A percentile compares a stretch with the other conserved stretches of the same genome.
Conservation (phyloP, 2,797 vertebrate species). For the Kryptopterus vitreolus region DNA sequence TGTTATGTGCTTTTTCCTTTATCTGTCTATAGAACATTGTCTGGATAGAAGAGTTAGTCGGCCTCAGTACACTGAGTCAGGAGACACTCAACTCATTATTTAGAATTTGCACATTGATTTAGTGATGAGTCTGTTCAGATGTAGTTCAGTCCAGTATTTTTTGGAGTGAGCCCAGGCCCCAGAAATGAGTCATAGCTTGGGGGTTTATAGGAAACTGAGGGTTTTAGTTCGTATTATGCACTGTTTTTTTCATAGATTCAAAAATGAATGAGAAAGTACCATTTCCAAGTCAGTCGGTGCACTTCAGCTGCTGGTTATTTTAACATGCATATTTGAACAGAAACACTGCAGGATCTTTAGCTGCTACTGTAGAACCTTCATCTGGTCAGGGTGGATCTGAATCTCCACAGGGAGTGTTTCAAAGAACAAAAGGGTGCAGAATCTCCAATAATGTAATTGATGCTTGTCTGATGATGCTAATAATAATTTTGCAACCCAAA, state of each 20-base stretch:
- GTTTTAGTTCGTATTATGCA: too few relatives aligned
- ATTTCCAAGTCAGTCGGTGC: neutral
- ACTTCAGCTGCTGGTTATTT: too few relatives aligned
- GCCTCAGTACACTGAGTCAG: neutral
- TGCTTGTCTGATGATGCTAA: neutral
- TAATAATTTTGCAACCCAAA: neutral
- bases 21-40: neutral
- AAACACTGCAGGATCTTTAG: neutral
- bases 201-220: too few relatives aligned
- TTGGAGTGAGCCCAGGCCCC: neutral
- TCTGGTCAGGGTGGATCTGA: neutral
- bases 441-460: too few relatives aligned
- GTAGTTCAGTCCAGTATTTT: neutral
- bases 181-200: too few relatives aligned
- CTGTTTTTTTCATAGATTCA: too few relatives aligned
- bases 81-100: too few relatives aligned
- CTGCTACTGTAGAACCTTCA: neutral
- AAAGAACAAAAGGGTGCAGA: neutral
- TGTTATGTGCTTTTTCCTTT: neutral
- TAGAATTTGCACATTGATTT: too few relatives aligned
- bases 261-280: too few relatives aligned
- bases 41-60: neutral
- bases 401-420: too few relatives aligned
- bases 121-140: neutral
- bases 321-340: too few relatives aligned